Percentiles rank a stretch among this genome's conserved stretches.
These are phyloP conservation scores for Cosmopolites sordidus DNA, from an alignment of 2,888 invertebrate species.

Conservation along the genomic window DNA sequence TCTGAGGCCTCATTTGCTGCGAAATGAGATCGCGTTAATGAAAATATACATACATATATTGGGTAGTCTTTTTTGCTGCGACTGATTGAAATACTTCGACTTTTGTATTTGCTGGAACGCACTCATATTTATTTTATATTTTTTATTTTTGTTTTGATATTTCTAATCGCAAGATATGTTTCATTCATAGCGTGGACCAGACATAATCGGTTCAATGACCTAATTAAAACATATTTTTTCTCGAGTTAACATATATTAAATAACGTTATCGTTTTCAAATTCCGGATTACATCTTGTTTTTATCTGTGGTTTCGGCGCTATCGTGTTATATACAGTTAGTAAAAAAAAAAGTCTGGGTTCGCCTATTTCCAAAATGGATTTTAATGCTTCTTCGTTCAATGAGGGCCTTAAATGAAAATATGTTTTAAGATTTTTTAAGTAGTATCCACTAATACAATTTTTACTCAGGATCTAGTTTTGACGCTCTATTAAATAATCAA, in stretches of 20 bases:
- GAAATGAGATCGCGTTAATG: constrained; percentile 21
- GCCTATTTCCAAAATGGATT: no score
- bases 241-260: not conserved
- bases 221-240: not conserved
- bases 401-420: no score
- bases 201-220: not conserved
- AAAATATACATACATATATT: constrained; percentile 19
- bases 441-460: no score
- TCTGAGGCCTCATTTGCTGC: constrained; percentile 14
- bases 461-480: no score
- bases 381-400: no score
- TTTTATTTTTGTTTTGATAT: no score
- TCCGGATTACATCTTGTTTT: not conserved
- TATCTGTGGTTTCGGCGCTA: not conserved
- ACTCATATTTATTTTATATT: not conserved
- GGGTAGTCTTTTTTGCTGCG: no score
- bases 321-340: not conserved
- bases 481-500: no score
- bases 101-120: not conserved
- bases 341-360: no score
- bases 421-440: no score
- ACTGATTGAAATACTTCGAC: no score
- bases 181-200: not conserved
- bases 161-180: not conserved
- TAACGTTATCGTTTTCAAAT: not conserved